Percentiles rank a stretch among this genome's conserved stretches.
Conservation (phyloP, 2,888 invertebrate species). For the Exocentrus adspersus region DNA sequence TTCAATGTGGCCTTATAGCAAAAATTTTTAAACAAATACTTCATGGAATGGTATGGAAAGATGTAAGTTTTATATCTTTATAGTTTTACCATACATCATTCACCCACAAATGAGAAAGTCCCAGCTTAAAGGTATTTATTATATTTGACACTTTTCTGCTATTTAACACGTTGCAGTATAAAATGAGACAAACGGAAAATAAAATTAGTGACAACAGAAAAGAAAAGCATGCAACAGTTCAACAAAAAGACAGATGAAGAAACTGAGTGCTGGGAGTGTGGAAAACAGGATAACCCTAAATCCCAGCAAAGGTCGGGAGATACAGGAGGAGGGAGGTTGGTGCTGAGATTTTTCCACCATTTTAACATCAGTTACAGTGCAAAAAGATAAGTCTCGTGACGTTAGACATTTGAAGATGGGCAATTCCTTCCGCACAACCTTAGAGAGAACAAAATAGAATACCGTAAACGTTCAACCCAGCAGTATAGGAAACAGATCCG, state of each 20-base stretch:
- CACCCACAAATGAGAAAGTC: too few relatives aligned
- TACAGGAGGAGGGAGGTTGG: constrained; percentile 38
- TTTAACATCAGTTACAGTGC: constrained; percentile 29
- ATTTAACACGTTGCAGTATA: constrained; percentile 1
- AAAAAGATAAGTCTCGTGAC: constrained; percentile 30
- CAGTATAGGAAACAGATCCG: constrained; percentile 58
- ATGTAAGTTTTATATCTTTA: too few relatives aligned
- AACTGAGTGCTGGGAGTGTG: constrained; percentile 55
- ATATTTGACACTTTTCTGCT: constrained; percentile 11
- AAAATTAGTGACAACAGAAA: constrained; percentile 52
- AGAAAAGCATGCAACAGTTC: constrained; percentile 54
- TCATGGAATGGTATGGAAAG: too few relatives aligned
- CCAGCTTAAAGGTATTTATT: too few relatives aligned
- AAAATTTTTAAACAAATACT: too few relatives aligned
- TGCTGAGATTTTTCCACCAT: constrained; percentile 52
- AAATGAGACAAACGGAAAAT: constrained; percentile 32
- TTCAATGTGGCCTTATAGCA: too few relatives aligned
- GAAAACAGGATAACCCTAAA: constrained; percentile 56
- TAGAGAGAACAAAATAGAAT: constrained; percentile 23
- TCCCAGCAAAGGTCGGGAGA: constrained; percentile 49
- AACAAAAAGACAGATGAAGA: constrained; percentile 52
- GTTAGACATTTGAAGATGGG: constrained; percentile 32
- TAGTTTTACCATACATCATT: too few relatives aligned
- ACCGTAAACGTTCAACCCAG: constrained; percentile 62
- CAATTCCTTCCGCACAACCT: constrained; percentile 26